phyloP scores from a whole-genome alignment of 2,797 vertebrate species.

The Sphenodon punctatus region DNA sequence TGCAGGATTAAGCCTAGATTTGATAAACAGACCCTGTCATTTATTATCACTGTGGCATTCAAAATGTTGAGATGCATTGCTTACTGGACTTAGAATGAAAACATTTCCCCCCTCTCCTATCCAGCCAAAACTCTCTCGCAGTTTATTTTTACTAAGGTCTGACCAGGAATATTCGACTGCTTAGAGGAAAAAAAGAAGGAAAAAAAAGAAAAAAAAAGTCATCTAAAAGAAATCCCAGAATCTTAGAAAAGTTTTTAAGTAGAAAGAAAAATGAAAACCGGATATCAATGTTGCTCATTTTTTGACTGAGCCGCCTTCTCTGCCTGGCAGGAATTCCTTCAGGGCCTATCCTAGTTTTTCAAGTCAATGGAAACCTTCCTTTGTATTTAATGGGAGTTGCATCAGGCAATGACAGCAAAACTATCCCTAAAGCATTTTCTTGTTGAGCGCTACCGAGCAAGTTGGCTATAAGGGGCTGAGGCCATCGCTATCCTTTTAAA shows the following conservation, averaged over 20 bases:
- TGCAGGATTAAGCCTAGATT: not conserved
- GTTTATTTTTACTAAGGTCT: not conserved
- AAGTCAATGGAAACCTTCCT: too few relatives aligned
- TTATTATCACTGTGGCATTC: not conserved
- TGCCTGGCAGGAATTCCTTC: too few relatives aligned
- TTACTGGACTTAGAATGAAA: not conserved
- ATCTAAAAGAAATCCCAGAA: not conserved
- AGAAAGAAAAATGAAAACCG: not conserved
- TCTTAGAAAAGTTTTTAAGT: not conserved
- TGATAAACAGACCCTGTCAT: too few relatives aligned
- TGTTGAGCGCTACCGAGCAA: too few relatives aligned
- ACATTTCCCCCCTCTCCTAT: not conserved
- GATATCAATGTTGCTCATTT: too few relatives aligned
- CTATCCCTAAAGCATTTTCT: too few relatives aligned
- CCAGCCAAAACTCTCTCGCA: not conserved
- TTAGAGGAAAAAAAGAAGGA: not conserved
- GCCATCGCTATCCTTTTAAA: too few relatives aligned
- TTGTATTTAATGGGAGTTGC: too few relatives aligned
- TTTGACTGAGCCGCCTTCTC: too few relatives aligned
- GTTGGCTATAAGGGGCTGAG: too few relatives aligned
- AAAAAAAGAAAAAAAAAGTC: not conserved
- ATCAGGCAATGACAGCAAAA: too few relatives aligned
- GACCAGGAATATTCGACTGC: not conserved
- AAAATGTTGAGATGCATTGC: not conserved
- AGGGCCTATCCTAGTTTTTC: too few relatives aligned